Conservation (phyloP, 1,140 invertebrate species). For the Archivesica marissinica region DNA sequence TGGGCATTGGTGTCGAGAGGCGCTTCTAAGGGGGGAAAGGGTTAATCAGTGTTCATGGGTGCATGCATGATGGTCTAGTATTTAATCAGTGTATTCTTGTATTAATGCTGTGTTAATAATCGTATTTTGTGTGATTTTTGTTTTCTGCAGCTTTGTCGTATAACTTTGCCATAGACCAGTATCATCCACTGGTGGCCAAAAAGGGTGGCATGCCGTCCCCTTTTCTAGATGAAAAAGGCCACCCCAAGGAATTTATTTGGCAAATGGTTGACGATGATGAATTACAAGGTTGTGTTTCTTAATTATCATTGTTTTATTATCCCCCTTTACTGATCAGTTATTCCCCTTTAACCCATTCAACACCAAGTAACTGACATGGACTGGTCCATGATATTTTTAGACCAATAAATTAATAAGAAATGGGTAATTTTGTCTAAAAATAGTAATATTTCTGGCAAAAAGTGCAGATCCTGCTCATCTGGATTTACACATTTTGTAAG, state of each 20-base stretch:
- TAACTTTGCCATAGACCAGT: constrained; percentile 82
- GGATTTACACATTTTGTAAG: too few species aligned
- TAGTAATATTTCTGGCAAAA: too few species aligned
- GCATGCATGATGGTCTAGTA: background rate
- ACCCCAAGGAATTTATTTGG: constrained; percentile 70
- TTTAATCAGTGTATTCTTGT: background rate
- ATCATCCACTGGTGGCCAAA: constrained; percentile 72
- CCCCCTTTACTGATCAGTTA: background rate
- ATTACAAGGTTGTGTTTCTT: constrained; percentile 61
- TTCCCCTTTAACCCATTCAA: too few species aligned
- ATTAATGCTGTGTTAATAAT: background rate
- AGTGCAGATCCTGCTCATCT: too few species aligned
- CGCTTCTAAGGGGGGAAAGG: too few species aligned
- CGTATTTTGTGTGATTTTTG: background rate
- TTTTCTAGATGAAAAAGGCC: constrained; percentile 68
- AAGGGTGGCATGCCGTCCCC: constrained; percentile 70
- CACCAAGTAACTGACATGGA: too few species aligned
- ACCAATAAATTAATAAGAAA: too few species aligned
- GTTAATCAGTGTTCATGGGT: background rate
- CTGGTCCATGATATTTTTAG: too few species aligned
- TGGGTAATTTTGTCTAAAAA: too few species aligned
- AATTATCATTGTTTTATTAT: background rate
- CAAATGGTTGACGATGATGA: constrained; percentile 71
- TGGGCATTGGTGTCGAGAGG: too few species aligned
- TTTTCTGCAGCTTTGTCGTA: constrained; percentile 78